Evolutionary conservation across 2,888 invertebrate genomes (phyloP).

Genomic region (Pelosia muscerda): DNA sequence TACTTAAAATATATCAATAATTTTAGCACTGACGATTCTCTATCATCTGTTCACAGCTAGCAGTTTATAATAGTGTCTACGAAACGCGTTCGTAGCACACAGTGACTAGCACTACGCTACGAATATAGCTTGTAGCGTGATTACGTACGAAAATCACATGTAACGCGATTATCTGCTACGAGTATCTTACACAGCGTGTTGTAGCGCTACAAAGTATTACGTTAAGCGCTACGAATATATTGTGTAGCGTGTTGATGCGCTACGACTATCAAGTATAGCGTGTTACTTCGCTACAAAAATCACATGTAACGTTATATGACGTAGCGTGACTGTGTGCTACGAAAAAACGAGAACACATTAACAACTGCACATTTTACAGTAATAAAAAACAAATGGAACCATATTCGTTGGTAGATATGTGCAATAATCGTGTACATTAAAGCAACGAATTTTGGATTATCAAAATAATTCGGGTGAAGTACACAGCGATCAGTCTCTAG

Average conservation of each 20-base stretch:
- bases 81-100: constrained; percentile 7
- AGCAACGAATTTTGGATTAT: constrained; percentile 19
- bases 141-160: constrained; percentile 8
- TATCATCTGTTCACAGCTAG: constrained; percentile 26
- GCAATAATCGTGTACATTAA: constrained; percentile 15
- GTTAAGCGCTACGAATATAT: constrained; percentile 7
- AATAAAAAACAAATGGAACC: constrained; percentile 4
- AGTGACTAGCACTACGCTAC: constrained; percentile 1
- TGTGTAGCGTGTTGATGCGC: not conserved
- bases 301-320: not conserved
- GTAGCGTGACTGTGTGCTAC: constrained; percentile 13
- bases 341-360: constrained; percentile 7
- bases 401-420: constrained; percentile 5
- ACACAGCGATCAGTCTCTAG: constrained; percentile 21
- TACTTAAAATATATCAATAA: constrained; percentile 61
- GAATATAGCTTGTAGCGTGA: constrained; percentile 9
- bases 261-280: constrained; percentile 7
- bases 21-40: constrained; percentile 47
- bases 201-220: not conserved
- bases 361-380: not conserved
- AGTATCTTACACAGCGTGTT: not conserved
- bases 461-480: constrained; percentile 16
- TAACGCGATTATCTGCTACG: constrained; percentile 3
- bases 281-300: not conserved
- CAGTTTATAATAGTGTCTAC: constrained; percentile 8